Conservation (phyloP, 1,140 invertebrate genomes). For the Drosophila kanapiae region DNA sequence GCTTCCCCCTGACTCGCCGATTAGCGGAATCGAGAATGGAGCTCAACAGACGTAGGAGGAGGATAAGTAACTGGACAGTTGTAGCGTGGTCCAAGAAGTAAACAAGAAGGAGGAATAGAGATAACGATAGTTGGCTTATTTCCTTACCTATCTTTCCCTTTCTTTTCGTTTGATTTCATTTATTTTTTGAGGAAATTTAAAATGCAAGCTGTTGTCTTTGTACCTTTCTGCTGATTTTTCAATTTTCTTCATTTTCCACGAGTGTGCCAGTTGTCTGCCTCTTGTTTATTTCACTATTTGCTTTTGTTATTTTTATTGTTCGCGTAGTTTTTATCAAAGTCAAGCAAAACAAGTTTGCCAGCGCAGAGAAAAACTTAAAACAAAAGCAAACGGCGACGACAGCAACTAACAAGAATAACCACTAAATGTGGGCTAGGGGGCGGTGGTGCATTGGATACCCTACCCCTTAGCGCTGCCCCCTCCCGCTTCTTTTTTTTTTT, state of each 20-base stretch:
- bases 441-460: conserved; percentile 26
- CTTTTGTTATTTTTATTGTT: conserved; percentile 6
- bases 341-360: conserved; percentile 69
- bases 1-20: conserved; percentile 10
- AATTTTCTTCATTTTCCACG: conserved; percentile 19
- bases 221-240: conserved; percentile 55
- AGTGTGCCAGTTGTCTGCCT: conserved; percentile 59
- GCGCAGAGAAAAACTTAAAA: conserved; percentile 42
- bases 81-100: conserved; percentile 44
- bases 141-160: conserved; percentile 11
- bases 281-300: conserved; percentile 19
- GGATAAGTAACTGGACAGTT: conserved; percentile 16
- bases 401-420: conserved; percentile 73
- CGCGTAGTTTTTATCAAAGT: conserved; percentile 60
- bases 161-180: conserved; percentile 7
- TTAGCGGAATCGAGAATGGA: conserved; percentile 15
- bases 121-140: conserved; percentile 20
- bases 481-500: neutral
- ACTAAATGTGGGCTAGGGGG: conserved; percentile 33
- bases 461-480: neutral
- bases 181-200: neutral
- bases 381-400: conserved; percentile 52
- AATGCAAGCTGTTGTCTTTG: conserved; percentile 43
- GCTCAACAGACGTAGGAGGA: neutral
- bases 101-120: conserved; percentile 39